Evolutionary conservation across 2,888 invertebrate genomes (phyloP), one percentile per base, ranked within the genome.

Genomic region (Drosophila melanosoma): DNA sequence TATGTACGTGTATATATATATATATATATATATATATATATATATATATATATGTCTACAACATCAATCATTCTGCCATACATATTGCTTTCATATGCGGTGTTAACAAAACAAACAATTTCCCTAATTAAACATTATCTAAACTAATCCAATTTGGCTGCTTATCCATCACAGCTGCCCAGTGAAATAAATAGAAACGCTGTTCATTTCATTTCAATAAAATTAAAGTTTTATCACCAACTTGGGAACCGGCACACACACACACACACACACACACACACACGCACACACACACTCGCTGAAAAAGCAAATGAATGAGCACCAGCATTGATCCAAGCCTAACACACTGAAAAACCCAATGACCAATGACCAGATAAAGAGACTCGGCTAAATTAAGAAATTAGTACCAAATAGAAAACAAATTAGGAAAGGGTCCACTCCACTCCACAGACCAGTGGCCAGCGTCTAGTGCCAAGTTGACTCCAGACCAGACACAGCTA

Each of bases 371-470:
- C 56, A 69, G 63, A 56, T 69, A 52, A 67, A 36, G 49, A 79
- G 63, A 51, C 87, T 65, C 63, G 71, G 66, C 59, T 54, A 84
- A 89, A 89, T 90, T 83, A 89, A 89, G 88, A 89, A 89, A 89
- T 89, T 89, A 89, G 90, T 84, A 76, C 72, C 85, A 84, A 90
- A 90, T 89, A 74, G 80, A 87, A 91, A 91, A 90, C 77, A 90
- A 91, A 88, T 91, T 91, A 90, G 79, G 91, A 75, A 86, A 83
- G 82, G 87, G 84, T 80, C 83, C 81, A 57, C 23, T 15, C 15
- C 17, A 8, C 23, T 29, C 38, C 33, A 20, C 32, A 17, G 17
- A 8, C 45, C 51, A 11, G 49, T 20, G 17, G 15, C 29, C 29
- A 51, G 17, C 3, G 51, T 10, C n/a, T 26, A 35, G 40, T 56